Base-by-base conservation (phyloP, 2,797 vertebrate genomes). In the Cryptoprocta ferox region DNA sequence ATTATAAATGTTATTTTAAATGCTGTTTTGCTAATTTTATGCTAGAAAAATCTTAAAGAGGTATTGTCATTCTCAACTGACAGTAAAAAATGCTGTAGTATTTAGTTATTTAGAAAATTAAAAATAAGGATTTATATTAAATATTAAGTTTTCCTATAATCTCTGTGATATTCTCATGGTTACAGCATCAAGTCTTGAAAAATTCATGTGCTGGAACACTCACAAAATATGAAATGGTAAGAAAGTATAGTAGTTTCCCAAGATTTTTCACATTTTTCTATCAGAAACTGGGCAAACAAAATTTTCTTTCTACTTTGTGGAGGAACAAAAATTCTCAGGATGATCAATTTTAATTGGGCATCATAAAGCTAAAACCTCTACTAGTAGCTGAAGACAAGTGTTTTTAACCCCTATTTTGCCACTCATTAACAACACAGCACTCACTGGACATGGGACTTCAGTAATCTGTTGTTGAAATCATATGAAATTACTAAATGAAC, bases 121-220 rank as follows among this genome's bases (percentile, higher is more conserved):
- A 80, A 80, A 97, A 76, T 35, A 78, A 89, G 30, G 18, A 61
- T 13, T 14, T 61, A 59, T 3, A 65, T 48, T 76, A 45, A 6
- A 75, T 24, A 71, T 21, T 90, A 89, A 89, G 15, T 87, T 96
- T 89, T 73, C 63, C 82, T 39, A 81, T 87, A 89, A 90, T 94
- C 35, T 87, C 50, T 88, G 18, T 15, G 79, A 70, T 53, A 95
- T 26, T 85, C 32, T 56, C 78, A 0, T 39, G 59, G 66, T 7
- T 61, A 30, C 26, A 78, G 35, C 11, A 14, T 28, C 63, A 24
- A 65, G 59, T 16, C 42, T 12, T 45, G 35, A 91, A 89, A 89
- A 78, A 78, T 3, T 39, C 35, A 91, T 16, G 70, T 70, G 76
- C 19, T 21, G 5, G 1, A 19, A 13, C 7, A 48, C n/a, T 75